Evolutionary conservation across 1,140 invertebrate species (phyloP).

Genomic region (Bombus sibiricus): DNA sequence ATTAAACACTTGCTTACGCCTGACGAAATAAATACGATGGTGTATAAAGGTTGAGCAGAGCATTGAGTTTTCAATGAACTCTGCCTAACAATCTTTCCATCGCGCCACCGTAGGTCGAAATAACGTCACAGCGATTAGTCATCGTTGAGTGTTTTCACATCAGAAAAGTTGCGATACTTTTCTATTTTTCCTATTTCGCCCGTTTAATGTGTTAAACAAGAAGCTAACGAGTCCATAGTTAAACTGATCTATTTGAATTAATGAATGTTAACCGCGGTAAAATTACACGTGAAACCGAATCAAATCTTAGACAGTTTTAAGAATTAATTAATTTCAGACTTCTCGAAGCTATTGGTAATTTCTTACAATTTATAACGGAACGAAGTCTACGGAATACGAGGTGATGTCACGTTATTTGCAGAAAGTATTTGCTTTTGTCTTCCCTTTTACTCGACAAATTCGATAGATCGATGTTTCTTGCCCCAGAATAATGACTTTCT

Average conservation of each 20-base stretch:
- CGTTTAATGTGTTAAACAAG: not conserved
- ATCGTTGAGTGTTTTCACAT: not conserved
- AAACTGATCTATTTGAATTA: not conserved
- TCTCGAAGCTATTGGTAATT: not conserved
- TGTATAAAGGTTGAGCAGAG: no score
- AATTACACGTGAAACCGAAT: not conserved
- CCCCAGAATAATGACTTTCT: not conserved
- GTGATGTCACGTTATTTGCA: not conserved
- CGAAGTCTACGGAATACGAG: not conserved
- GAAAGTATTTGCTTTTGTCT: not conserved
- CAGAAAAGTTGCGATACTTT: not conserved
- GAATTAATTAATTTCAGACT: not conserved
- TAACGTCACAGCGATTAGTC: constrained; percentile 31
- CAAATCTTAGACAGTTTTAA: not conserved
- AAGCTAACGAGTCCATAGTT: not conserved
- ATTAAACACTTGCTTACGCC: constrained; percentile 39
- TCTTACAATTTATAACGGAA: not conserved
- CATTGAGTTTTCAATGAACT: constrained; percentile 14
- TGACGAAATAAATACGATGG: constrained; percentile 34
- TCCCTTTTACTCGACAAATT: not conserved
- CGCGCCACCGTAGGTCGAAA: not conserved
- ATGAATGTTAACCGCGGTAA: not conserved
- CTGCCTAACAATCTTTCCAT: not conserved
- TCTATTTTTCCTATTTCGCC: not conserved
- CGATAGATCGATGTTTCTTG: not conserved